Evolutionary conservation across 1,140 invertebrate genomes (phyloP).

Genomic region (Stegodyphus mimosarum): DNA sequence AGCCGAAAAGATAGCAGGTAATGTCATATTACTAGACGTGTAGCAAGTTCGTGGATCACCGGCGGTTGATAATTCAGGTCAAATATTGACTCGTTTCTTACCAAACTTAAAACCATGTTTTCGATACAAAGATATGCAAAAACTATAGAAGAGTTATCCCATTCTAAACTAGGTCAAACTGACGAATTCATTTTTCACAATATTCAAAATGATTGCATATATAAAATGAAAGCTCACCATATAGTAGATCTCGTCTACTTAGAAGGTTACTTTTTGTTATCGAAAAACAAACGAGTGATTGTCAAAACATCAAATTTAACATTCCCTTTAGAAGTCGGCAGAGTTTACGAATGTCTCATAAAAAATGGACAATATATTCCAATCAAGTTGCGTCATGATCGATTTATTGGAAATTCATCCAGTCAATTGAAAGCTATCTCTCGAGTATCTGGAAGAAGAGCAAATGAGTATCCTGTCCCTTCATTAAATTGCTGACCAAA

Average conservation of each 20-base stretch:
- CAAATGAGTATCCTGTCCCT: conserved; percentile 12
- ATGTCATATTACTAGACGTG: conserved; percentile 13
- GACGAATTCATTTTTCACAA: conserved; percentile 15
- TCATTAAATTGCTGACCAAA: conserved; percentile 41
- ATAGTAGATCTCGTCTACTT: conserved; percentile 17
- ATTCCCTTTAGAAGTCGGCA: no score
- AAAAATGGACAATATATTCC: no score
- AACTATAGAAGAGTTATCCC: background rate
- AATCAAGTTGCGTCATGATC: no score
- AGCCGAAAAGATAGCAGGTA: background rate
- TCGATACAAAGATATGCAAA: background rate
- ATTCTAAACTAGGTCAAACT: background rate
- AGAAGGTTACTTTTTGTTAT: conserved; percentile 10
- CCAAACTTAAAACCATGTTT: background rate
- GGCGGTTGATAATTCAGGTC: background rate
- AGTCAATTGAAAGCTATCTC: no score
- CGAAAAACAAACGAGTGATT: no score
- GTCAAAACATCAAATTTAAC: no score
- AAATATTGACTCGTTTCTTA: conserved; percentile 6
- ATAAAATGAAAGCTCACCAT: background rate
- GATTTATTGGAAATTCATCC: no score
- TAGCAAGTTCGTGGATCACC: conserved; percentile 20
- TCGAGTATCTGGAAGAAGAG: no score
- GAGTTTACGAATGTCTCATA: no score
- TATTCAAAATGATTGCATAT: background rate